Base-by-base conservation (phyloP, 2,888 invertebrate species). In the Hydrotaea cyrtoneurina region DNA sequence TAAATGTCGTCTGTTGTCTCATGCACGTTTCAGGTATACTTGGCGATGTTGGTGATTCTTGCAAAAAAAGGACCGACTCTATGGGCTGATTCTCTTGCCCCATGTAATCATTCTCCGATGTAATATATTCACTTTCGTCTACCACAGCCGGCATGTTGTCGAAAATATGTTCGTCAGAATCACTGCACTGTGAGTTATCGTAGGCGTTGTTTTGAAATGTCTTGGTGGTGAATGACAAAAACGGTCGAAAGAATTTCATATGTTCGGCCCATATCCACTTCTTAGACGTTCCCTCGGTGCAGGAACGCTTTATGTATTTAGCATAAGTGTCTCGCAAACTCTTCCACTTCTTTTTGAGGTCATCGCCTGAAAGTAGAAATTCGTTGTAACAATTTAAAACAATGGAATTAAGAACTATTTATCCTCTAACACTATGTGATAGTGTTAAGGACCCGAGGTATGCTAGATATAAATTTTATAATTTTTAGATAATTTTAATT, bases 201-300 rank as follows among this genome's bases (percentile, higher is more conserved):
- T 43, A 19, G 13, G 19, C 69, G 0, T 62, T 62, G 31, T n/a
- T 8, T 57, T 21, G 55, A 17, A 21, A 31, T 31, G 62, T n/a
- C 17, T 19, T 46, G 21, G 10, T 66, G n/a, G 19, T 46, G 4
- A 23, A 46, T 3, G 19, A 43, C 7, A 69, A 23, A 23, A 43
- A 69, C 0, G 69, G 69, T 23, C 17, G 46, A 23, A 69, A 69
- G 46, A 46, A 69, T 15, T 69, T 69, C 69, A 69, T 69, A 1
- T 69, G 43, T 1, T 21, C 46, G 4, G 69, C 69, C 69, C 69
- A 69, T 69, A 69, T 13, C 69, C 69, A 69, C 17, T 21, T 43
- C 15, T 23, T 69, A 19, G 21, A 10, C 13, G 8, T 11, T 2
- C n/a, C 21, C 5, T 69, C 69, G 3, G 23, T 19, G 5, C 17